Conservation (phyloP, 2,113 vertebrate species). For the Carollia perspicillata region DNA sequence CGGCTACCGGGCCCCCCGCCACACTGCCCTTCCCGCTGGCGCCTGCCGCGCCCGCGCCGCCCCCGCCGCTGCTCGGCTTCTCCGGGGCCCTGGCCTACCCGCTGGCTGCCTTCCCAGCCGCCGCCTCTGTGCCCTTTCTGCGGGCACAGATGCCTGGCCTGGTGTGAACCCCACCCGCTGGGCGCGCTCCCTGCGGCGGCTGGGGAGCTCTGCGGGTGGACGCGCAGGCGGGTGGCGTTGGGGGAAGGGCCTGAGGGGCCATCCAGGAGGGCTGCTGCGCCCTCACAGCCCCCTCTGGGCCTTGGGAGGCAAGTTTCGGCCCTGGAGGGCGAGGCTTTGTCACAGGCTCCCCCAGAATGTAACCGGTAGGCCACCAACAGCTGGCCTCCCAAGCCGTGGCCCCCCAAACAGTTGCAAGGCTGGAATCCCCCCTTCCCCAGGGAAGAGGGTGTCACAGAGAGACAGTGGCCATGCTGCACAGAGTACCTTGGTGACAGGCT, state of each 20-base stretch:
- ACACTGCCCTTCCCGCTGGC: constrained; percentile 85
- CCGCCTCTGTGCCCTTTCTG: constrained; percentile 86
- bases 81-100: constrained; percentile 87
- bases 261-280: fast-evolving
- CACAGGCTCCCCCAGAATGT: background rate
- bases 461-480: background rate
- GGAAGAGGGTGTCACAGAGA: background rate
- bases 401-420: background rate
- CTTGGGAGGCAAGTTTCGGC: background rate
- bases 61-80: constrained; percentile 84
- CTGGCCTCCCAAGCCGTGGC: background rate
- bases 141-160: constrained; percentile 93
- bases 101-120: constrained; percentile 86
- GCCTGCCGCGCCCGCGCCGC: constrained; percentile 83
- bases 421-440: background rate
- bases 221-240: fast-evolving
- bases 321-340: fast-evolving
- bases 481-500: background rate
- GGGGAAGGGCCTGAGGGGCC: background rate
- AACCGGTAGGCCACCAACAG: background rate
- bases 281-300: background rate
- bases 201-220: background rate
- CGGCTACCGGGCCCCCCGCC: constrained; percentile 65
- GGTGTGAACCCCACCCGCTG: constrained; percentile 80
- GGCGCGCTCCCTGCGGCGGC: background rate